Base-by-base conservation (phyloP, 2,888 invertebrate genomes). In the Ectemnius continuus region DNA sequence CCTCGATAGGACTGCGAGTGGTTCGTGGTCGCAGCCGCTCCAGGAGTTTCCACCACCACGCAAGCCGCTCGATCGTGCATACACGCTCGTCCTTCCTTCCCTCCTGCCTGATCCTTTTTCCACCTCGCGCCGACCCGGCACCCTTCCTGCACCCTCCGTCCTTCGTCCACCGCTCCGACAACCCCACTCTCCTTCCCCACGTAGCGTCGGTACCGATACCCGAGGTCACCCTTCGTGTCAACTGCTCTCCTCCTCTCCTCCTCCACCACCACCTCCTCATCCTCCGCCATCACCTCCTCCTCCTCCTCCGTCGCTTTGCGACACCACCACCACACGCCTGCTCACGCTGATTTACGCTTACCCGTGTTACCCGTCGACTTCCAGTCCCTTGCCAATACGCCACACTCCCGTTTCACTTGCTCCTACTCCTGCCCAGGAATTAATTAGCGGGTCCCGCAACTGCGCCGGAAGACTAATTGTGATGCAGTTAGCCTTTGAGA, bases 1-100 rank as follows among this genome's bases (percentile, higher is more conserved):
- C 86, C 85, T 86, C 76, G 85, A 85, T 84, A 76, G 82, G 79
- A 89, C 89, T 89, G 87, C 86, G 82, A 72, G 75, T 60, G 70
- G 69, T 61, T 65, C 58, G 76, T 78, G 68, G 60, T 70, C 56
- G 73, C 68, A 67, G 75, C 69, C 78, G 78, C 82, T 76, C 81
- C 36, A 66, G 61, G 73, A 66, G 48, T 74, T 70, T 45, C 81
- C 68, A 71, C 72, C 69, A 61, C 67, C n/a, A 5, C 52, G 16
- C 52, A 52, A n/a, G 57, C 57, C 52, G 18, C 46, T 72, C 14
- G 26, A 62, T 11, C 61, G n/a, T 46, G 58, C 63, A 48, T 47
- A 45, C 36, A 4, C 64, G 18, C 48, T 20, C 56, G 52, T 14
- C 16, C 52, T 14, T 52, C 52, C 52, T 11, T 52, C 52, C 52